Conservation (phyloP, 2,797 vertebrate species). For the Mormyrus proboscirostris region DNA sequence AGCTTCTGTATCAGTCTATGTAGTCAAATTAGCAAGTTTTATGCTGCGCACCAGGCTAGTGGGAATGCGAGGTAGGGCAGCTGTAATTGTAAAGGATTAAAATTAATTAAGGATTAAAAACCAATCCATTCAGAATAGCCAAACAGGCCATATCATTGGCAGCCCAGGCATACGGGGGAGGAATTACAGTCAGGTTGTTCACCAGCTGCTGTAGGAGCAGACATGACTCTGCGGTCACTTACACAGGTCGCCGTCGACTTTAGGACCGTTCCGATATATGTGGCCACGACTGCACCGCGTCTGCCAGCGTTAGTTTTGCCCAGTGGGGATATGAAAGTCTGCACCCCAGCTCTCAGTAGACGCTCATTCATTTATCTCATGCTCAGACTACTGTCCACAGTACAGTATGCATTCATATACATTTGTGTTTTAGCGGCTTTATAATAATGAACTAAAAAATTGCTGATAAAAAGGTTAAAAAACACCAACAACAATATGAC, state of each 20-base stretch:
- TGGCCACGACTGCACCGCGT: too few species aligned
- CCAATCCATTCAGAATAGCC: neutral
- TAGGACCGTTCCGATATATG: too few species aligned
- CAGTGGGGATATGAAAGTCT: neutral
- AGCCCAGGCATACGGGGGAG: neutral
- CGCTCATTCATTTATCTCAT: too few species aligned
- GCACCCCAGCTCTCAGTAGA: neutral
- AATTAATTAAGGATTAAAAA: slow-evolving; percentile 8
- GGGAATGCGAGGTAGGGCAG: neutral
- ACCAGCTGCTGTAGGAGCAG: neutral
- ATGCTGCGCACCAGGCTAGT: neutral
- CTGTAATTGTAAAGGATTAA: neutral
- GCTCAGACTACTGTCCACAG: neutral
- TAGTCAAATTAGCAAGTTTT: slow-evolving; percentile 1
- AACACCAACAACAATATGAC: neutral
- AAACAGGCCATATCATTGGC: neutral
- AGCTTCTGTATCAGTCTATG: neutral
- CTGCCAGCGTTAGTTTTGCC: too few species aligned
- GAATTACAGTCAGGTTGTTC: neutral
- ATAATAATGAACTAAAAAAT: neutral
- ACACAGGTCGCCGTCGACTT: too few species aligned
- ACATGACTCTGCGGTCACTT: neutral
- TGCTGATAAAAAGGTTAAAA: neutral
- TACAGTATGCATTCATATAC: neutral
- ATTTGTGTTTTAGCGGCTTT: neutral